A percentile compares a stretch with the other conserved stretches of the same genome.
These are phyloP conservation scores for Hydroisotoma schaefferi DNA, from an alignment of 2,888 invertebrate genomes.

Conservation along the genomic window DNA sequence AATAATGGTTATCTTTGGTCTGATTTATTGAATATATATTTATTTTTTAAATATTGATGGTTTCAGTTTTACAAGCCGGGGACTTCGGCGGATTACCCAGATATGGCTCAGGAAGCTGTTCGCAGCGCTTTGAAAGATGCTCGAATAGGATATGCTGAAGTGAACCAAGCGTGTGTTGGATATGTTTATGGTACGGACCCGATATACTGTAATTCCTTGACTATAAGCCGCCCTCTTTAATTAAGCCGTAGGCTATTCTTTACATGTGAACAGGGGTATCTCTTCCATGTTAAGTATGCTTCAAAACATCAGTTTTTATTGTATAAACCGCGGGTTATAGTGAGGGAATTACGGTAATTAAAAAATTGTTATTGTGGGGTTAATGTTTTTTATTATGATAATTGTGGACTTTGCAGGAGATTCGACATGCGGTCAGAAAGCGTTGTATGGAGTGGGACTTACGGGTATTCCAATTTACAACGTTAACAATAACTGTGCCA, in stretches of 20 bases:
- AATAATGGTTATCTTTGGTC: neutral
- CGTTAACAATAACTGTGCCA: constrained; percentile 98
- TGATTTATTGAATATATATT: neutral
- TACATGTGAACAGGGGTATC: too few species aligned
- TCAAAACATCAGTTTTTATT: too few species aligned
- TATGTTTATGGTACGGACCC: constrained; percentile 73
- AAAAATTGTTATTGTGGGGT: neutral
- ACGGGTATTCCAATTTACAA: constrained; percentile 96
- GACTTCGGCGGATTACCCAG: constrained; percentile 81
- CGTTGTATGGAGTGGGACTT: constrained; percentile 89
- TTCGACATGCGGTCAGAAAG: constrained; percentile 92
- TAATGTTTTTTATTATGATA: neutral
- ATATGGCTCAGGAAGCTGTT: constrained; percentile 91
- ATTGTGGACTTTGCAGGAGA: constrained; percentile 72
- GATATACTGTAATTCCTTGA: too few species aligned
- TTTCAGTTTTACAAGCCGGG: constrained; percentile 88
- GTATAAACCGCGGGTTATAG: too few species aligned
- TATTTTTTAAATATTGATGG: constrained; percentile 1
- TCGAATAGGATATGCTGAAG: constrained; percentile 66
- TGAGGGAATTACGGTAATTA: too few species aligned
- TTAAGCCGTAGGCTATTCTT: too few species aligned
- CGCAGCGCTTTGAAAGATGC: constrained; percentile 82
- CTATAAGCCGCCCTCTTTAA: too few species aligned
- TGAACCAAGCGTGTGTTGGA: constrained; percentile 87
- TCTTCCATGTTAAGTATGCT: too few species aligned